These are phyloP conservation scores for Chiloscyllium plagiosum DNA, from an alignment of 2,113 vertebrate genomes.

Conservation along the genomic window DNA sequence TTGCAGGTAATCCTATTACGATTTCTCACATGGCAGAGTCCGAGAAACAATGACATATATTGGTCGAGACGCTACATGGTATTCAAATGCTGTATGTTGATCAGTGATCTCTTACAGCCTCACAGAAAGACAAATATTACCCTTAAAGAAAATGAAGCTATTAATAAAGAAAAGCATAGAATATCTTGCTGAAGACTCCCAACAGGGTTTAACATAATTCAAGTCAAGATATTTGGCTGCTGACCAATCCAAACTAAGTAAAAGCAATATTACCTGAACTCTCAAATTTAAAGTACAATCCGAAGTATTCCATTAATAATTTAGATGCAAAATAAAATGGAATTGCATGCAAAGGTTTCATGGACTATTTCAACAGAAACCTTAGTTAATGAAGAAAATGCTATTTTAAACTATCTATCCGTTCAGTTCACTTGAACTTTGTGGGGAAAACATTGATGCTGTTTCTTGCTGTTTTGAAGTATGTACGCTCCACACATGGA, in stretches of 20 bases:
- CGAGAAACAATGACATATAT: background rate
- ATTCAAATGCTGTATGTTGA: background rate
- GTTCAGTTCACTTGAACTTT: background rate
- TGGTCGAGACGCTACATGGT: background rate
- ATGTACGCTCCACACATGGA: too few species aligned
- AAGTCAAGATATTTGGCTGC: background rate
- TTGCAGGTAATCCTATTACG: background rate
- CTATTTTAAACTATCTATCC: background rate
- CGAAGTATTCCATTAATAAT: background rate
- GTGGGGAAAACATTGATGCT: background rate
- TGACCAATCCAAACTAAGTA: background rate
- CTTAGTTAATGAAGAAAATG: background rate
- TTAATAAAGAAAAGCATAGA: background rate
- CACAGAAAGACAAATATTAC: background rate
- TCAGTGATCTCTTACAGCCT: background rate
- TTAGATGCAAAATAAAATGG: background rate
- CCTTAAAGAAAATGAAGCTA: background rate
- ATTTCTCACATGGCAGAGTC: background rate
- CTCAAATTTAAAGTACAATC: background rate
- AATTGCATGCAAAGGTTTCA: background rate
- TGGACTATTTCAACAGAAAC: background rate
- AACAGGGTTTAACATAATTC: background rate
- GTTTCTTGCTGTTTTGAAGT: background rate
- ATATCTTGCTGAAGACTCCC: background rate
- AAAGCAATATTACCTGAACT: background rate